Evolutionary conservation across 2,797 vertebrate genomes (phyloP).

Genomic region (Babyrousa celebensis): DNA sequence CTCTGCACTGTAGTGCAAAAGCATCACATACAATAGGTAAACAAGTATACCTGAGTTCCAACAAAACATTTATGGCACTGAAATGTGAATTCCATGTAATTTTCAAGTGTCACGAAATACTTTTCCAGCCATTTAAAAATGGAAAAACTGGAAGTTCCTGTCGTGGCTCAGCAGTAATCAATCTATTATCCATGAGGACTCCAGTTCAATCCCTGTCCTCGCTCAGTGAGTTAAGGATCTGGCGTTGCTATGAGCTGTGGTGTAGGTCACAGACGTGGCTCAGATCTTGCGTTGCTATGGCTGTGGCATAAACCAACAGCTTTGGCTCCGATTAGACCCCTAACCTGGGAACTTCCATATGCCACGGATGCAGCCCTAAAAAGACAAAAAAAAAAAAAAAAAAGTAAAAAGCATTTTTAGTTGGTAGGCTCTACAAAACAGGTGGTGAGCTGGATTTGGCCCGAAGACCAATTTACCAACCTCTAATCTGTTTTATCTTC

Average conservation of each 20-base stretch:
- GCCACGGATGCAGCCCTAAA: no score
- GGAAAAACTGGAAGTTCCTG: background rate
- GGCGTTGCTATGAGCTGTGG: no score
- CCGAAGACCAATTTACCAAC: background rate
- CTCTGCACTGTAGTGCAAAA: background rate
- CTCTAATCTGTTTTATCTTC: background rate
- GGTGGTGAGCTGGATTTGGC: background rate
- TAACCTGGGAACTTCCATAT: no score
- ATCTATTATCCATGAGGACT: no score
- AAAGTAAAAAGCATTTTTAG: background rate
- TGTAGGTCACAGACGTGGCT: no score
- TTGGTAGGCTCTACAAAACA: background rate
- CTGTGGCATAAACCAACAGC: no score
- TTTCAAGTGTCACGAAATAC: background rate
- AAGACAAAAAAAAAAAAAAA: background rate
- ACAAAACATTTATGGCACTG: background rate
- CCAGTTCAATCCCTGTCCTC: no score
- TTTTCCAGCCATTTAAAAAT: background rate
- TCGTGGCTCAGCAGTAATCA: no score
- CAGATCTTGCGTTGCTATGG: no score
- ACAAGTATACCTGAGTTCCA: background rate
- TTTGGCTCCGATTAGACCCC: no score
- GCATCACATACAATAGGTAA: background rate
- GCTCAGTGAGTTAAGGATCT: no score
- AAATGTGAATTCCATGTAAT: slow-evolving; percentile 2